These are phyloP conservation scores for Delphinapterus leucas DNA, from an alignment of 2,113 vertebrate genomes.

Conservation along the genomic window DNA sequence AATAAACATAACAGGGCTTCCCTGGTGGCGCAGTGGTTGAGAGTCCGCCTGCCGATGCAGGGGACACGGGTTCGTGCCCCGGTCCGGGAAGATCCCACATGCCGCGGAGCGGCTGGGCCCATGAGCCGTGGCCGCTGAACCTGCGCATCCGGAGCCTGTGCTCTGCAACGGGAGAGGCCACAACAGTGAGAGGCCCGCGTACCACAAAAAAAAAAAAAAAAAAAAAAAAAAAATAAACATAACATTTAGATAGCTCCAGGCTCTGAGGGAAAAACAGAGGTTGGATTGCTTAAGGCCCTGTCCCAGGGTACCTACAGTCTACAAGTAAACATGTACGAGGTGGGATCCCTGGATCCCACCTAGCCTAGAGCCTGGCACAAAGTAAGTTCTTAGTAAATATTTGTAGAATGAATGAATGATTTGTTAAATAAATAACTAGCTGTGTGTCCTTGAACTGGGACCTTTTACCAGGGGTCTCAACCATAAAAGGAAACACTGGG, in stretches of 20 bases:
- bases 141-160: too few relatives aligned
- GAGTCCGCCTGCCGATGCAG: too few relatives aligned
- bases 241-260: constrained; percentile 1
- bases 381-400: background rate
- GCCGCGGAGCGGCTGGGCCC: too few relatives aligned
- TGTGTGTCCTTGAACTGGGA: background rate
- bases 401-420: background rate
- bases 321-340: background rate
- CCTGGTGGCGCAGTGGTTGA: too few relatives aligned
- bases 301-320: background rate
- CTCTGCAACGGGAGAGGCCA: too few relatives aligned
- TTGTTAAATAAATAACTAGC: constrained; percentile 1
- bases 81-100: too few relatives aligned
- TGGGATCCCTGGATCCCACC: background rate
- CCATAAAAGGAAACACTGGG: background rate
- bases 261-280: background rate
- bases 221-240: constrained; percentile 45
- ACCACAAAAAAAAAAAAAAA: too few relatives aligned
- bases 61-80: too few relatives aligned
- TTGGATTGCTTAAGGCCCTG: background rate
- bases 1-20: constrained; percentile 23
- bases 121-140: too few relatives aligned
- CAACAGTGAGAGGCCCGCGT: too few relatives aligned
- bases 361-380: background rate
- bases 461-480: background rate